Conservation (phyloP, 2,888 invertebrate species). For the Drosophila rellima region DNA sequence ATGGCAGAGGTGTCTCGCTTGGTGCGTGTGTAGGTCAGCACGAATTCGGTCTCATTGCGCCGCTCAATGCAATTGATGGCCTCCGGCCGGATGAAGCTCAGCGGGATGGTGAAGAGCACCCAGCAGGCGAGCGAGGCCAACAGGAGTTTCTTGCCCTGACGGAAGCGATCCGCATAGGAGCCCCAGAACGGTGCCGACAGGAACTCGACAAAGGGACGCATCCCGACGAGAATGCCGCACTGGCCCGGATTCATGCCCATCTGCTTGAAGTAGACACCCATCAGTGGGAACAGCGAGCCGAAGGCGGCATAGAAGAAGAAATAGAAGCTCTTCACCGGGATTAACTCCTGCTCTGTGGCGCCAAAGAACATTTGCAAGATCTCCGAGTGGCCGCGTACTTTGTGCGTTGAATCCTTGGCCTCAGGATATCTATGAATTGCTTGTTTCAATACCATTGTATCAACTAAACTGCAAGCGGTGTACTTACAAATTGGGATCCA, state of each 20-base stretch:
- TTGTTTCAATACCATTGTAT: background rate
- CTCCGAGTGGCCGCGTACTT: conserved; percentile 94
- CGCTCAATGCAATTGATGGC: conserved; percentile 93
- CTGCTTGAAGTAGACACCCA: conserved; percentile 99
- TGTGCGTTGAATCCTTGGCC: conserved; percentile 95
- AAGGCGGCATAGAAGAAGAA: conserved; percentile 99
- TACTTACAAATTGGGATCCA: conserved; percentile 91
- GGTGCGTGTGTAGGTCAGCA: conserved; percentile 86
- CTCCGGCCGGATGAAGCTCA: conserved; percentile 97
- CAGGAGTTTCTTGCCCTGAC: conserved; percentile 92
- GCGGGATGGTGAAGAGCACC: conserved; percentile 98
- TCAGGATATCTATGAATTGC: conserved; percentile 92
- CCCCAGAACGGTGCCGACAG: conserved; percentile 99
- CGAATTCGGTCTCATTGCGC: conserved; percentile 89
- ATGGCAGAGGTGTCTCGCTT: conserved; percentile 86
- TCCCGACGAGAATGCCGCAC: conserved; percentile 97
- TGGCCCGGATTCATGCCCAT: conserved; percentile 99
- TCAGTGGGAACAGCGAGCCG: conserved; percentile 98
- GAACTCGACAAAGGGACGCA: conserved; percentile 98
- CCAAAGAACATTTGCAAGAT: conserved; percentile 93
- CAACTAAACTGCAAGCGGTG: background rate
- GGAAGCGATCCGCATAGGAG: conserved; percentile 92
- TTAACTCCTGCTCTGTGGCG: conserved; percentile 94
- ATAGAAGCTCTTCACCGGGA: conserved; percentile 98
- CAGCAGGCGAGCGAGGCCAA: conserved; percentile 96